These are phyloP conservation scores for Stomatorhinus walkeri DNA, from an alignment of 2,797 vertebrate genomes.

Conservation along the genomic window DNA sequence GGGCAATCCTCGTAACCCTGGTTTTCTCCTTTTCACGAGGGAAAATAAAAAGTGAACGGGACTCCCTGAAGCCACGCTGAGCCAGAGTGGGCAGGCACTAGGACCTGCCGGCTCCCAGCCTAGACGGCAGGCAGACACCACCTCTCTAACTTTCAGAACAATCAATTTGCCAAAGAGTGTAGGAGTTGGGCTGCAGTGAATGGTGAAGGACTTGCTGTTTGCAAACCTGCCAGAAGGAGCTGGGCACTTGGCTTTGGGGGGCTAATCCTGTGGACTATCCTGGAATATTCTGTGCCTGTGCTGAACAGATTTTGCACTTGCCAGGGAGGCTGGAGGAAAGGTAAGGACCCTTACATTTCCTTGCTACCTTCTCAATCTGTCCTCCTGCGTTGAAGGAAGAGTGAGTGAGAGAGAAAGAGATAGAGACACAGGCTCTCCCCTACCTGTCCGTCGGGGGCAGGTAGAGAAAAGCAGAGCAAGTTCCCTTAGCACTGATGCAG, in stretches of 20 bases:
- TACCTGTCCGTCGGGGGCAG: conserved; percentile 51
- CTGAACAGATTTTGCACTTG: neutral
- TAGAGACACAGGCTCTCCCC: neutral
- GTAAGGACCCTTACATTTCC: neutral
- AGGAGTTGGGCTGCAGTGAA: conserved; percentile 54
- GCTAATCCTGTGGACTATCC: conserved; percentile 42
- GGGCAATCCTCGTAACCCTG: neutral
- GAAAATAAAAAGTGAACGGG: neutral
- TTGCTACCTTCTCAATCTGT: neutral
- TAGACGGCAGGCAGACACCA: conserved; percentile 41
- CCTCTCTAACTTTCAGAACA: conserved; percentile 61
- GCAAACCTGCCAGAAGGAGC: conserved; percentile 44
- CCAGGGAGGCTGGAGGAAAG: conserved; percentile 6
- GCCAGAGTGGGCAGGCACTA: conserved; percentile 51
- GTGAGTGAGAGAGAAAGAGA: neutral
- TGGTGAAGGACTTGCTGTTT: conserved; percentile 52
- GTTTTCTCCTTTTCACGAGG: neutral
- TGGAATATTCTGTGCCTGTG: conserved; percentile 50
- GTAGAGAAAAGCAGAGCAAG: conserved; percentile 11
- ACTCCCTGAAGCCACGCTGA: neutral
- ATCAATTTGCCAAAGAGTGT: conserved; percentile 63
- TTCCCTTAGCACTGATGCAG: neutral
- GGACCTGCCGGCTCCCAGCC: conserved; percentile 48
- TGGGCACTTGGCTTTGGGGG: conserved; percentile 44
- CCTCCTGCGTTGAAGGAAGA: neutral